Conservation (phyloP, 2,888 invertebrate species). For the Eremobia ochroleuca region DNA sequence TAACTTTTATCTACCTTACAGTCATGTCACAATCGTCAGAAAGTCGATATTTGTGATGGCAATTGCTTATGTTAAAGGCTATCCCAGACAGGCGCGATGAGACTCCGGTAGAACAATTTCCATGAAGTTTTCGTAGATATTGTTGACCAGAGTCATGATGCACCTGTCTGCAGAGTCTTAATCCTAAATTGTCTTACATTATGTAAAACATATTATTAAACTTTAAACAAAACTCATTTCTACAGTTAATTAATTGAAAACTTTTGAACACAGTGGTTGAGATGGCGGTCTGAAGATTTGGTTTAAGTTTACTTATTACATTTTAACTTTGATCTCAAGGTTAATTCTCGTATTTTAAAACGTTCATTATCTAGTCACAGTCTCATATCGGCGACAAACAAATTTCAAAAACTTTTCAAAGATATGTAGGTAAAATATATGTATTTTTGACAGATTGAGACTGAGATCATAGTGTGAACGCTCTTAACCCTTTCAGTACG, state of each 20-base stretch:
- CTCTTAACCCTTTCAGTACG: too few species aligned
- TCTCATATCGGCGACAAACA: too few species aligned
- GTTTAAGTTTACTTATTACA: constrained; percentile 13
- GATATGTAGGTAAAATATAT: too few species aligned
- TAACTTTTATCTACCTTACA: not conserved
- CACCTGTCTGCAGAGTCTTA: not conserved
- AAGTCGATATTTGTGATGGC: constrained; percentile 6
- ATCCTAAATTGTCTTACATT: constrained; percentile 9
- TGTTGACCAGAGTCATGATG: too few species aligned
- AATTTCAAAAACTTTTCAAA: too few species aligned
- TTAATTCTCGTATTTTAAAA: too few species aligned
- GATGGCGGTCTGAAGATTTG: not conserved
- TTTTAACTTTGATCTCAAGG: constrained; percentile 32
- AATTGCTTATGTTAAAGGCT: not conserved
- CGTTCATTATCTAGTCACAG: too few species aligned
- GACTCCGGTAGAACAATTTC: not conserved
- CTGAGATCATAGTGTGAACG: too few species aligned
- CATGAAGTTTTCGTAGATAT: too few species aligned
- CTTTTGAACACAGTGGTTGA: constrained; percentile 3
- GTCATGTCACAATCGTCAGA: constrained; percentile 15
- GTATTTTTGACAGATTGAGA: too few species aligned
- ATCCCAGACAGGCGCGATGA: not conserved
- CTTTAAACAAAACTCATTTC: not conserved
- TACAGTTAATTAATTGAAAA: constrained; percentile 7
- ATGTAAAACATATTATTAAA: not conserved